These are phyloP conservation scores for Nemurella pictetii DNA, from an alignment of 2,888 invertebrate species.

Conservation along the genomic window DNA sequence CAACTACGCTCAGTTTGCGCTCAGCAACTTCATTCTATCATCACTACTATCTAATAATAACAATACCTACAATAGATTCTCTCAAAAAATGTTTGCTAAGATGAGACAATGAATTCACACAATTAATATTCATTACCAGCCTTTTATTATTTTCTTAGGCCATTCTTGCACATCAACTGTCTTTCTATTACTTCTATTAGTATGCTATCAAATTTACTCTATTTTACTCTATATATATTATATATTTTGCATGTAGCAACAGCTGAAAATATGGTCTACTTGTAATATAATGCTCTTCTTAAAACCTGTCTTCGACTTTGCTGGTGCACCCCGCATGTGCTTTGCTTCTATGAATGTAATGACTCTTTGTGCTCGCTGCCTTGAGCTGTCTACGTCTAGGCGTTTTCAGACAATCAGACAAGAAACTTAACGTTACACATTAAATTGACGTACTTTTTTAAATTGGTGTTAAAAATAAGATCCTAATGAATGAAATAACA, in stretches of 20 bases:
- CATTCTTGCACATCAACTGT: slow-evolving; percentile 19
- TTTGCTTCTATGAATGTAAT: background rate
- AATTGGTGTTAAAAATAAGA: background rate
- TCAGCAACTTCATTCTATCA: slow-evolving; percentile 1
- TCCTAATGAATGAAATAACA: background rate
- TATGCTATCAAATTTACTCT: background rate
- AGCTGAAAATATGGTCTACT: background rate
- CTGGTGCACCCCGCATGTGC: background rate
- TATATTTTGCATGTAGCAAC: slow-evolving; percentile 10
- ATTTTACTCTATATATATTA: background rate
- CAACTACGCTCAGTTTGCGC: background rate
- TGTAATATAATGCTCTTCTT: background rate
- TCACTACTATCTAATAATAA: slow-evolving; percentile 28
- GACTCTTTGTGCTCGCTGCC: background rate
- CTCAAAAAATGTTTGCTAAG: background rate
- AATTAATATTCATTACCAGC: slow-evolving; percentile 18
- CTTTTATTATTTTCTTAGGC: slow-evolving; percentile 10
- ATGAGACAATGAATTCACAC: slow-evolving; percentile 21
- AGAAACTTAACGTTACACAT: background rate
- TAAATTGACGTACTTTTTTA: background rate
- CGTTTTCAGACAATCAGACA: background rate
- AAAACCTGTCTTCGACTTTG: background rate
- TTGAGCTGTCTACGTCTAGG: background rate
- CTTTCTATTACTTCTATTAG: background rate
- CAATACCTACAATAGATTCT: slow-evolving; percentile 12